Evolutionary conservation across 2,113 vertebrate species (phyloP).

Genomic region (Camelus bactrianus): DNA sequence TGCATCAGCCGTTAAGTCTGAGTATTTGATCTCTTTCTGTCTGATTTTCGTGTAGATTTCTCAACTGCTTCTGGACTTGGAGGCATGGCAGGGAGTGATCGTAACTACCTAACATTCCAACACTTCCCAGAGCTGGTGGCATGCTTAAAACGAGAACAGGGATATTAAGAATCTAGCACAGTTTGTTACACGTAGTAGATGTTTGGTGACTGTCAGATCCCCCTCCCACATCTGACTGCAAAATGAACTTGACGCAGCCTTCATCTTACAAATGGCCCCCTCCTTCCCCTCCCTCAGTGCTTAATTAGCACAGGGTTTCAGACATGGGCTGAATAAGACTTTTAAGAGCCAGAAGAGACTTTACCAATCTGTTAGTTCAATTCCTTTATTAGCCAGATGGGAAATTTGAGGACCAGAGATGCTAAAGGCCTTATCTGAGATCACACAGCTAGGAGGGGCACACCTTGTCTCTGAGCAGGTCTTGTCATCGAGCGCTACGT

Average conservation of each 20-base stretch:
- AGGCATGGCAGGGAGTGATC: not conserved
- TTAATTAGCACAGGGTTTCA: not conserved
- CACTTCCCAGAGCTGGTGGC: not conserved
- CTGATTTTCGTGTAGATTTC: not conserved
- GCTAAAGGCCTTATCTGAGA: not conserved
- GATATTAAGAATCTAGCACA: not conserved
- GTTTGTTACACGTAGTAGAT: not conserved
- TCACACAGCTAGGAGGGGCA: not conserved
- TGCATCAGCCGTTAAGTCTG: not conserved
- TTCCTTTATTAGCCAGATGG: not conserved
- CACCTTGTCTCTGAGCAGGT: not conserved
- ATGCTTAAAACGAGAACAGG: not conserved
- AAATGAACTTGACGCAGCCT: not conserved
- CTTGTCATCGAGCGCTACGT: not conserved
- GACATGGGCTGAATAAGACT: not conserved
- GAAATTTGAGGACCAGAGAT: constrained; percentile 25
- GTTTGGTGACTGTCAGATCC: not conserved
- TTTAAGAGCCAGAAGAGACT: not conserved
- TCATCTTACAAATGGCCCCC: not conserved
- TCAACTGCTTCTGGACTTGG: not conserved
- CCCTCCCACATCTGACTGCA: not conserved
- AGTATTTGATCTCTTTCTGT: not conserved
- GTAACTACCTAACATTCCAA: not conserved
- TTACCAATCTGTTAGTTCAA: not conserved
- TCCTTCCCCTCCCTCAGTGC: not conserved